phyloP scores from a whole-genome alignment of 2,888 invertebrate species.

The Aleiodes alternator region DNA sequence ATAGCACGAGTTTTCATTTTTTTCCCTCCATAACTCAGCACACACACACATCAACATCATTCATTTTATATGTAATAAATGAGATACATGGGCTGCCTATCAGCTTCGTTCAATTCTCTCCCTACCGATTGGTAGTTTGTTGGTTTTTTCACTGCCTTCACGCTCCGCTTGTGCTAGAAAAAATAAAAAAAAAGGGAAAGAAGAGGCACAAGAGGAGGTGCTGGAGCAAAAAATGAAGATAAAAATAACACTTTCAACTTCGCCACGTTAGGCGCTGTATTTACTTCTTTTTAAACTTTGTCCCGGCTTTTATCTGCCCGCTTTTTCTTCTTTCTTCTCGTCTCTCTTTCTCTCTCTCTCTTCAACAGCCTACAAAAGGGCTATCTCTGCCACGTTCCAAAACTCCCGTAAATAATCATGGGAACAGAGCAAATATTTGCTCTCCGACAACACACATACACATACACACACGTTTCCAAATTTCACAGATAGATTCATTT shows the following conservation, averaged over 20 bases:
- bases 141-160: conserved; percentile 1
- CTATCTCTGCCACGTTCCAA: conserved; percentile 36
- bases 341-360: no score
- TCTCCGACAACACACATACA: conserved; percentile 15
- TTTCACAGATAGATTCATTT: neutral
- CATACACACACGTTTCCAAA: no score
- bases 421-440: conserved; percentile 42
- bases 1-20: conserved; percentile 48
- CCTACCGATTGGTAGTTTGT: neutral
- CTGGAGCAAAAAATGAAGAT: neutral
- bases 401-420: conserved; percentile 54
- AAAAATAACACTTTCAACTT: conserved; percentile 21
- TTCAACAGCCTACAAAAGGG: conserved; percentile 28
- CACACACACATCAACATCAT: no score
- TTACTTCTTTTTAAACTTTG: conserved; percentile 27
- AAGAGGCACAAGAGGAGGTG: neutral
- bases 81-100: neutral
- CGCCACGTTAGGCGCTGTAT: conserved; percentile 19
- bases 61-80: no score
- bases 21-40: conserved; percentile 40
- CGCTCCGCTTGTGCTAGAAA: neutral
- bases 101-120: neutral
- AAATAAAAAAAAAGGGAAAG: neutral
- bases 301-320: conserved; percentile 12
- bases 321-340: conserved; percentile 29